A percentile compares a stretch with the other conserved stretches of the same genome.
Evolutionary conservation across 1,140 invertebrate species (phyloP).

Genomic region (Temnothorax longispinosus): DNA sequence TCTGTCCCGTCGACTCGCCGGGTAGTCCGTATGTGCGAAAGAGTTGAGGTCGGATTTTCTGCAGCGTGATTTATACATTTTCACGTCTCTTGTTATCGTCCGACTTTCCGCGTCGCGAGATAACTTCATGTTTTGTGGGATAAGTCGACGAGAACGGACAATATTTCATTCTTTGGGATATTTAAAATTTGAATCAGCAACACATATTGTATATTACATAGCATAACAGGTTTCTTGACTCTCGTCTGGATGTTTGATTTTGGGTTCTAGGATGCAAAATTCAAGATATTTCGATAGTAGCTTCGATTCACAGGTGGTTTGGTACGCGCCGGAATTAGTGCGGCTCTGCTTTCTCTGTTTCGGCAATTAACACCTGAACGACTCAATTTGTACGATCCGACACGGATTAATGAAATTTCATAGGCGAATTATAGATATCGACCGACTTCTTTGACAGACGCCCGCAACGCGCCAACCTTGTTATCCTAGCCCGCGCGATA

Average conservation of each 20-base stretch:
- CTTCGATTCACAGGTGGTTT: neutral
- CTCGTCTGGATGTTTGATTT: neutral
- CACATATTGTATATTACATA: neutral
- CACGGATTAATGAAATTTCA: constrained; percentile 25
- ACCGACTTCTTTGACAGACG: neutral
- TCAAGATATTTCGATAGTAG: neutral
- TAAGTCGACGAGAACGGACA: neutral
- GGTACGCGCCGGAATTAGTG: neutral
- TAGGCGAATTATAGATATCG: neutral
- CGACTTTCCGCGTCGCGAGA: neutral
- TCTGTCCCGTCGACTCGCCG: neutral
- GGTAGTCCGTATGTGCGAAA: neutral
- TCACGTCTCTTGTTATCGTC: constrained; percentile 7
- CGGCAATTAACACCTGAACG: neutral
- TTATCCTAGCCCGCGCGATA: neutral
- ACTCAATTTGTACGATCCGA: neutral
- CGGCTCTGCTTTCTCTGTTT: neutral
- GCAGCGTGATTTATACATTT: constrained; percentile 35
- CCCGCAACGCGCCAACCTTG: neutral
- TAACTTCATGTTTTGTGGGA: neutral
- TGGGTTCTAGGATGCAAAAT: neutral
- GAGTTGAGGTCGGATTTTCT: constrained; percentile 15
- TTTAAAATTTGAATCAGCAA: neutral
- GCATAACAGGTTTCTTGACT: neutral
- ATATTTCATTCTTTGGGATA: neutral